Base-by-base conservation (phyloP, 2,888 invertebrate species). In the Galerucella nymphaeae region DNA sequence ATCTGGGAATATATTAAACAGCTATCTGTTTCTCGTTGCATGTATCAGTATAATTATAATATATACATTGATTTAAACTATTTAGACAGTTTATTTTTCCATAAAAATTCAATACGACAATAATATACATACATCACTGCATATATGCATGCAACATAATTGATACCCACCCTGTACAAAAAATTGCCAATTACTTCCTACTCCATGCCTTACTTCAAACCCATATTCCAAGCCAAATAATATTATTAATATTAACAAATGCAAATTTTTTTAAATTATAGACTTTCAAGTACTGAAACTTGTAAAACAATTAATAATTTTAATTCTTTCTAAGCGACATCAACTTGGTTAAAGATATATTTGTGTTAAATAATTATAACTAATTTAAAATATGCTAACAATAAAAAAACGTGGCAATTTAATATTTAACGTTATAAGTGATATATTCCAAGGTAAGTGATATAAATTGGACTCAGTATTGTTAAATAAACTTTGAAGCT, bases 161-260 rank as follows among this genome's bases (percentile, higher is more conserved):
- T 58, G 23, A 58, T 18, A 62, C 61, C 18, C 41, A 42, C 16
- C 42, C 61, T 62, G 18, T 62, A 62, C 61, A 62, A 18, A 61
- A 61, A 11, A 13, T 10, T 23, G 41, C n/a, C 61, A 8, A 61
- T 61, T 58, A 58, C 58, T 11, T 10, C 30, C 23, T 30, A 42
- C 1, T 11, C 42, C 61, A 62, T 18, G 16, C 42, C 42, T 41
- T 62, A 41, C 6, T 5, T 62, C 42, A 53, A 48, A 53, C 18
- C 16, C 18, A 41, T 11, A 62, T 62, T 62, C n/a, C 41, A 42
- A 62, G 42, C 61, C 41, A 62, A 62, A 18, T 41, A 23, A n/a
- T n/a, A n/a, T n/a, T 62, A 38, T 41, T 16, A n/a, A 62, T 62
- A 41, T 38, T 11, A 62, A 59, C 59, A 62, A 62, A 62, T 62